Percentiles rank a stretch among this genome's conserved stretches.
Evolutionary conservation across 1,140 invertebrate genomes (phyloP).

Genomic region (Brachionus rotundiformis): DNA sequence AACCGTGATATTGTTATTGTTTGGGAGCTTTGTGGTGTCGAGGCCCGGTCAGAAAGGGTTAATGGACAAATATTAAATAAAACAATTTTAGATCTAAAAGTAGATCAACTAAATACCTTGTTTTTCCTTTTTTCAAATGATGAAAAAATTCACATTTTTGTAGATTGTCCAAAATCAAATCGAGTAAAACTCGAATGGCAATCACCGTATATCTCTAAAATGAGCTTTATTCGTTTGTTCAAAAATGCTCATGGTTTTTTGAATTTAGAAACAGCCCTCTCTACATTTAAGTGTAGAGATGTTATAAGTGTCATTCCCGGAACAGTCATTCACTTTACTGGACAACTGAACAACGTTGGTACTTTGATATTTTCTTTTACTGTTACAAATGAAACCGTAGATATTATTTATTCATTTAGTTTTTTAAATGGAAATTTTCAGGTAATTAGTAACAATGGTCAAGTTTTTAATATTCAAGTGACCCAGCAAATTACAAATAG

Average conservation of each 20-base stretch:
- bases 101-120: background rate
- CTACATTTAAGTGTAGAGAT: constrained; percentile 15
- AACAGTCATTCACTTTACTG: constrained; percentile 36
- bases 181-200: background rate
- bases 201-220: background rate
- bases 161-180: constrained; percentile 25
- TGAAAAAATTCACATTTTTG: constrained; percentile 8
- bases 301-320: background rate
- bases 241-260: constrained; percentile 32
- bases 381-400: background rate
- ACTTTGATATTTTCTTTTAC: constrained; percentile 10
- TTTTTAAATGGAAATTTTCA: constrained; percentile 4
- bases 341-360: background rate
- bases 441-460: background rate
- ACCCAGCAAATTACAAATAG: constrained; percentile 16
- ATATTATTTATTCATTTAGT: constrained; percentile 13
- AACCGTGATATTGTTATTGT: background rate
- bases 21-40: background rate
- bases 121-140: constrained; percentile 12
- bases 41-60: background rate
- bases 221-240: background rate
- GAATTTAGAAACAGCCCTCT: background rate
- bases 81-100: background rate
- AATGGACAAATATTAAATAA: background rate
- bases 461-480: background rate